Base-by-base conservation (phyloP, 2,888 invertebrate species). In the Leptothorax acervorum region DNA sequence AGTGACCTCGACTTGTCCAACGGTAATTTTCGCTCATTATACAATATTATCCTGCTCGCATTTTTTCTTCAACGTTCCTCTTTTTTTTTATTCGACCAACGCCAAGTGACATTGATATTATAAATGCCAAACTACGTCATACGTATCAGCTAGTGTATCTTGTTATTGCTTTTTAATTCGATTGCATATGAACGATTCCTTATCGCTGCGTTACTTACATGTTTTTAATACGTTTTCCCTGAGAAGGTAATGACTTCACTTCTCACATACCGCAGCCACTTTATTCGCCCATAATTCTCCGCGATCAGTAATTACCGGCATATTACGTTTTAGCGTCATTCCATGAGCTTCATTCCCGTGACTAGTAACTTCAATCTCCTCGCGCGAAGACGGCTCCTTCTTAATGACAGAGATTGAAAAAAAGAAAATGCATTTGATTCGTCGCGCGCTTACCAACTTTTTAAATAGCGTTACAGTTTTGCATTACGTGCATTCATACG, bases 1-100 rank as follows among this genome's bases (percentile, higher is more conserved):
- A 28, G 12, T 66, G 84, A 75, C 87, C 89, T 89, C 84, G 86
- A 66, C 53, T 78, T 8, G 48, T 82, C 48, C 60, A 78, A 45
- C 78, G 51, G 53, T 18, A 57, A 62, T 63, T 79, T 28, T 35
- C 31, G n/a, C 76, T 71, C 63, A 57, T 60, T 68, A 65, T 65
- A 28, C 65, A 66, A 74, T 39, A 23, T 85, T 81, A 51, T 28
- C 18, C 53, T 53, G 70, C 70, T 70, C 28, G 28, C 11, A 23
- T 63, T 55, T 76, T 35, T 71, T 71, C 18, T 79, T 35, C 42
- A 65, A 65, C 23, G 45, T 74, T 74, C 57, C 28, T 12, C 11
- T 31, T 28, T 66, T 45, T 63, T 66, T 66, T 53, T 53, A 66
- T 62, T n/a, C 12, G 42, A n/a, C 6, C 39, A 23, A 23, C 23